phyloP scores from a whole-genome alignment of 23 tunicate genomes.

The Clavelina lepadiformis region DNA sequence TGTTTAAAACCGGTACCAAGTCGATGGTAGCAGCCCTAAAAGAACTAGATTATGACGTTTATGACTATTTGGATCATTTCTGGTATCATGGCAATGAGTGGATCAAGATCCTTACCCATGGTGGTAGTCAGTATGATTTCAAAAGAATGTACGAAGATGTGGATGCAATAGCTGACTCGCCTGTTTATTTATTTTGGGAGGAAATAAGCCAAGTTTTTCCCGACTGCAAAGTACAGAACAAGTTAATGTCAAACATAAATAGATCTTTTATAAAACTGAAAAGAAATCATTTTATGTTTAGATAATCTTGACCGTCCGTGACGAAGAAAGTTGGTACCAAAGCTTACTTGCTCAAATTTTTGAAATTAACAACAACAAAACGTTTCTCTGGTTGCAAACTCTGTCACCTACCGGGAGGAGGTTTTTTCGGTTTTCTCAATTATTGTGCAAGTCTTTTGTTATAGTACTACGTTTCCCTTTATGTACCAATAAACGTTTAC shows the following conservation, averaged over 20 bases:
- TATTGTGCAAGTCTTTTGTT: background rate
- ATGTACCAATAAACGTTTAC: no score
- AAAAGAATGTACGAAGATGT: slow-evolving; percentile 14
- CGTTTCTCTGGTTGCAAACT: background rate
- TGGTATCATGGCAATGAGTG: slow-evolving; percentile 10
- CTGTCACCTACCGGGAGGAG: slow-evolving; percentile 7
- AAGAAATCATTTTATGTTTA: background rate
- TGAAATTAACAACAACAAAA: background rate
- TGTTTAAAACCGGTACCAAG: slow-evolving; percentile 16
- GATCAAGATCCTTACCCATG: background rate
- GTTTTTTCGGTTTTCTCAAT: background rate
- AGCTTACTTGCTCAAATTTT: background rate
- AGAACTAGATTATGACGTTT: slow-evolving; percentile 7
- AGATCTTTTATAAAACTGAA: background rate
- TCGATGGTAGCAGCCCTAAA: slow-evolving; percentile 6
- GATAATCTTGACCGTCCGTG: slow-evolving; percentile 10
- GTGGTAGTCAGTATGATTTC: background rate
- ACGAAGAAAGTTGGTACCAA: slow-evolving; percentile 13
- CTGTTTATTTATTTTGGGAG: slow-evolving; percentile 3
- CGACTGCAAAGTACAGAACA: slow-evolving; percentile 4
- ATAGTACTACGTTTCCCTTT: no score
- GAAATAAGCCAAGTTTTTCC: slow-evolving; percentile 18
- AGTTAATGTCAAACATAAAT: background rate
- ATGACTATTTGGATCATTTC: slow-evolving; percentile 7
- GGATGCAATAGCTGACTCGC: slow-evolving; percentile 8